phyloP scores from a whole-genome alignment of 2,113 vertebrate genomes.

The Symphodus melops region DNA sequence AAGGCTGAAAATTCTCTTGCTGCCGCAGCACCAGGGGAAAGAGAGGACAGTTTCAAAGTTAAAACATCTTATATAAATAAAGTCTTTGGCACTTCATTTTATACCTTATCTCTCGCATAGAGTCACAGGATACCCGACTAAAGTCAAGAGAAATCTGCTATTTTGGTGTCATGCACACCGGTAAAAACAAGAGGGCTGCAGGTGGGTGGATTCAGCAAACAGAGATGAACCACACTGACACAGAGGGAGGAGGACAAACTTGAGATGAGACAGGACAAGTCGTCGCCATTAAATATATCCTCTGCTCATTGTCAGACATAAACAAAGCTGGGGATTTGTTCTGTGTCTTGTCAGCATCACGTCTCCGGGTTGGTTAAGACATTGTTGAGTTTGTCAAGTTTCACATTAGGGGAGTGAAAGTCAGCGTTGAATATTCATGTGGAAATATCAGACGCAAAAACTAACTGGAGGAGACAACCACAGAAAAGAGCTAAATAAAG shows the following conservation, averaged over 20 bases:
- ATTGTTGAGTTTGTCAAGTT: conserved; percentile 1
- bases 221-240: conserved; percentile 15
- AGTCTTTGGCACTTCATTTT: conserved; percentile 34
- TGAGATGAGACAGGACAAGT: conserved; percentile 40
- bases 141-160: conserved; percentile 41
- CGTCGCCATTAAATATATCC: conserved; percentile 38
- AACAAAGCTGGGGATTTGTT: conserved; percentile 26
- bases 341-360: conserved; percentile 27
- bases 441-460: background rate
- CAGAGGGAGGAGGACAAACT: conserved; percentile 20
- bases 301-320: conserved; percentile 43
- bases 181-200: conserved; percentile 49
- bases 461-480: conserved; percentile 9
- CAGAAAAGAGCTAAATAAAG: conserved; percentile 5
- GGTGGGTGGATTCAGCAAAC: conserved; percentile 22
- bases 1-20: conserved; percentile 60
- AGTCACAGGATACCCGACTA: conserved; percentile 41
- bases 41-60: conserved; percentile 19
- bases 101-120: conserved; percentile 33
- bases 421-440: conserved; percentile 3
- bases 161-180: conserved; percentile 43
- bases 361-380: conserved; percentile 4
- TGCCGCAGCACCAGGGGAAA: conserved; percentile 3
- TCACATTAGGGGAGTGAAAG: conserved; percentile 18
- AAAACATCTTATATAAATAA: conserved; percentile 23